Evolutionary conservation across 2,113 vertebrate genomes (phyloP).

Genomic region (Stictonetta naevosa): DNA sequence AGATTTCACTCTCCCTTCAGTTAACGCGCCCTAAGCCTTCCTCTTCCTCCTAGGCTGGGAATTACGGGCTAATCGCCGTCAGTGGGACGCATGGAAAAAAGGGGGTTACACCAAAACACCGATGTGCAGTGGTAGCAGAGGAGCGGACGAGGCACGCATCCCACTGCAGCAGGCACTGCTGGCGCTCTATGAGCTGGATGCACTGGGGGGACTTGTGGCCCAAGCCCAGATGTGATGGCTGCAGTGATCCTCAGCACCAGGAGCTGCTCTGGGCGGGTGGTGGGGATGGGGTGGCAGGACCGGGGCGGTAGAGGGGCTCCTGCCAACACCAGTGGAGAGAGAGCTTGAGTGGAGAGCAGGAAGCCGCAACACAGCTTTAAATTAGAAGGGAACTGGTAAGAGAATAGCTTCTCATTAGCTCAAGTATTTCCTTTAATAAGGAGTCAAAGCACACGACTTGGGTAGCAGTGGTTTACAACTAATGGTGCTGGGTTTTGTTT

Average conservation of each 20-base stretch:
- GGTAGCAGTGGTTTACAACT: background rate
- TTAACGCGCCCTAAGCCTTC: background rate
- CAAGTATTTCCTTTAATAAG: background rate
- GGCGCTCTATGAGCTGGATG: accelerated
- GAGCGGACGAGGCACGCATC: accelerated
- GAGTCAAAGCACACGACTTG: background rate
- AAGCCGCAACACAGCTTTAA: background rate
- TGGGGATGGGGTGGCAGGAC: accelerated
- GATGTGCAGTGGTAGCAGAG: background rate
- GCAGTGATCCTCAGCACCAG: background rate
- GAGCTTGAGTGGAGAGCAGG: background rate
- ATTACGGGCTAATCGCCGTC: accelerated
- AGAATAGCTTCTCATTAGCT: background rate
- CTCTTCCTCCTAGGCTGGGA: background rate
- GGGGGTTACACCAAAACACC: background rate
- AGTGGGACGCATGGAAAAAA: background rate
- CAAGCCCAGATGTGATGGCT: background rate
- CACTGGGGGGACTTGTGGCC: background rate
- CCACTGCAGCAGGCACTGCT: background rate
- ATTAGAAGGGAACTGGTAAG: background rate
- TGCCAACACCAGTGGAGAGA: background rate
- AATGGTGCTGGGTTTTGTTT: accelerated
- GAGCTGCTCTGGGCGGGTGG: background rate
- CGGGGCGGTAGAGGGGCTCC: background rate
- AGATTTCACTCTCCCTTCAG: background rate